Percentiles rank a stretch among this genome's conserved stretches.
These are phyloP conservation scores for Smutsia temminckii DNA, from an alignment of 2,797 vertebrate genomes.

Conservation along the genomic window DNA sequence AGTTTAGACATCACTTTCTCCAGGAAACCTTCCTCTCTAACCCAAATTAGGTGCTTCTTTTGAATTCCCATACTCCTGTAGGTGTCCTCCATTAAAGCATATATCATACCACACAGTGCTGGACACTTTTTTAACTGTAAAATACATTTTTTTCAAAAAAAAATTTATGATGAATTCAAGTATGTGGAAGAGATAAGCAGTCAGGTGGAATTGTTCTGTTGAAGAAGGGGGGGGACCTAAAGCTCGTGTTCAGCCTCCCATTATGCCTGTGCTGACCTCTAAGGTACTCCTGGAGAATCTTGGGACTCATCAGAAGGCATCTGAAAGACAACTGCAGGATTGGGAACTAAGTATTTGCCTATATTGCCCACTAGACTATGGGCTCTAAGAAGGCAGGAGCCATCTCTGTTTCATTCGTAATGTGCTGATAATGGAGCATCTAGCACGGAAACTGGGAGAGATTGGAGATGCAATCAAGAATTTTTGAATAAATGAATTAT, in stretches of 20 bases:
- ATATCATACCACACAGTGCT: not conserved
- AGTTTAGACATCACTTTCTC: not conserved
- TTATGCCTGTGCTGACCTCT: accelerated
- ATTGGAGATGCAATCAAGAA: not conserved
- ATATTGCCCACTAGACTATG: not conserved
- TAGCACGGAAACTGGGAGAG: not conserved
- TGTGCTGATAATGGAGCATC: not conserved
- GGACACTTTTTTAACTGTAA: not conserved
- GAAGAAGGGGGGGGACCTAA: not conserved
- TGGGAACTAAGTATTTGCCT: not conserved
- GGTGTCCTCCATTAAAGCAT: not conserved
- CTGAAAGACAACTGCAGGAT: not conserved
- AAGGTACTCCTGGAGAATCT: not conserved
- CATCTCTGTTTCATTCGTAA: not conserved
- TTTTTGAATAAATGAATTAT: not conserved
- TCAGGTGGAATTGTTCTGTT: not conserved
- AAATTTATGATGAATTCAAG: not conserved
- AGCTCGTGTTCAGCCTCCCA: accelerated
- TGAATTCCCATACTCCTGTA: not conserved
- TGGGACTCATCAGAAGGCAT: not conserved
- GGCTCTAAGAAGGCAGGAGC: not conserved
- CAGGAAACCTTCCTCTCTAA: not conserved
- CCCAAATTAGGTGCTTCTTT: not conserved
- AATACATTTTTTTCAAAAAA: not conserved
- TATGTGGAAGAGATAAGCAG: not conserved